Percentiles rank a stretch among this genome's conserved stretches.
Conservation (phyloP, 2,797 vertebrate species). For the Enteromius fasciolatus region DNA sequence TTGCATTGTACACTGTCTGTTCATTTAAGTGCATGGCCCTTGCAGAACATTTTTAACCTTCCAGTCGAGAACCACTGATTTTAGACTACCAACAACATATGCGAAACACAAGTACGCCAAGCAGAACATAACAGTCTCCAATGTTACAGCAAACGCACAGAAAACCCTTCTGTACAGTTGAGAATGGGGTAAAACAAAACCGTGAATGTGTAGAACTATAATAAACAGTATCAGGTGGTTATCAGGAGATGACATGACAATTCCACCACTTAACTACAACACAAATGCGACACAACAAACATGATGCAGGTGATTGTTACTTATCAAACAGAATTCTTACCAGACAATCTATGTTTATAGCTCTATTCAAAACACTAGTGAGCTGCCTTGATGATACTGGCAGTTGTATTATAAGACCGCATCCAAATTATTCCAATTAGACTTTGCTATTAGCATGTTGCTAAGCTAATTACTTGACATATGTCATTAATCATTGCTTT, state of each 20-base stretch:
- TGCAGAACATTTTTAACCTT: neutral
- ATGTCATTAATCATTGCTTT: neutral
- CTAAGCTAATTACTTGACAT: neutral
- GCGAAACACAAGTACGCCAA: constrained; percentile 24
- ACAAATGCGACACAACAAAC: neutral
- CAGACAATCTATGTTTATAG: neutral
- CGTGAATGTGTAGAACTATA: neutral
- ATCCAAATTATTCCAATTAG: neutral
- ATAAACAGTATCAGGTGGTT: neutral
- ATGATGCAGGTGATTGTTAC: constrained; percentile 6
- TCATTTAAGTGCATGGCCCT: neutral
- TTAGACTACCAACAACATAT: neutral
- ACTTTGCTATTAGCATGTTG: neutral
- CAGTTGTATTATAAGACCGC: neutral
- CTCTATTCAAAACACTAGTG: constrained; percentile 23
- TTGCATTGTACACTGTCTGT: neutral
- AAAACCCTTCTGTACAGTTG: neutral
- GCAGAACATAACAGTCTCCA: constrained; percentile 7
- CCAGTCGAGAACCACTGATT: constrained; percentile 10
- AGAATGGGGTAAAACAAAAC: neutral
- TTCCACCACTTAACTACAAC: neutral
- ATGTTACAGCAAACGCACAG: neutral
- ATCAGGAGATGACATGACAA: neutral
- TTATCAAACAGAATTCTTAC: neutral
- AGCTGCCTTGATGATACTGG: neutral